These are phyloP conservation scores for Sitophilus oryzae DNA, from an alignment of 1,140 invertebrate species.

Conservation along the genomic window DNA sequence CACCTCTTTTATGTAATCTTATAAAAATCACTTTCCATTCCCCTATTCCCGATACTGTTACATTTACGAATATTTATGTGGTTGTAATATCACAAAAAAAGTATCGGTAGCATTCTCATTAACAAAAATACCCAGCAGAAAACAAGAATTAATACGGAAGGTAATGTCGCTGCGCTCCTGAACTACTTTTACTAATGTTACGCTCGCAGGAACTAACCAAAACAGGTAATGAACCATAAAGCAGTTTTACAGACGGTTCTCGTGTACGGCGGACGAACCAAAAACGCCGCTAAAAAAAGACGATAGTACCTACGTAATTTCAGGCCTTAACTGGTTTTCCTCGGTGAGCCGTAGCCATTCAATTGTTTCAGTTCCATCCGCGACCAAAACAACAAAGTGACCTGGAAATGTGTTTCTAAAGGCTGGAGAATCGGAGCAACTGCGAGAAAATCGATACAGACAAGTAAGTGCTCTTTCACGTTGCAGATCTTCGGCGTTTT, in stretches of 20 bases:
- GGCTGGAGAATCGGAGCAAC: slow-evolving; percentile 16
- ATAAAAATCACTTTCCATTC: too few species aligned
- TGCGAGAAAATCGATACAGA: slow-evolving; percentile 19
- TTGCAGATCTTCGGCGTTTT: slow-evolving; percentile 3
- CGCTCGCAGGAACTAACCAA: slow-evolving; percentile 17
- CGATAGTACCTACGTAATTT: too few species aligned
- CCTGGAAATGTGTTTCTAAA: slow-evolving; percentile 18
- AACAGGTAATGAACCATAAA: slow-evolving; percentile 16
- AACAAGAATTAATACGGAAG: too few species aligned
- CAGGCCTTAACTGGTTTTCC: neutral
- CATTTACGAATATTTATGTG: neutral
- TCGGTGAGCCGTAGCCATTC: neutral
- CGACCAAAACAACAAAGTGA: slow-evolving; percentile 7
- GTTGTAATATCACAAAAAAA: neutral
- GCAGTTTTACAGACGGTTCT: neutral
- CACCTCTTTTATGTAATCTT: too few species aligned
- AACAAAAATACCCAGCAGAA: too few species aligned
- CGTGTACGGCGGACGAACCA: neutral
- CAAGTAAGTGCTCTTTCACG: slow-evolving; percentile 17
- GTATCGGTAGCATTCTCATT: too few species aligned
- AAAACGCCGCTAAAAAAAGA: too few species aligned
- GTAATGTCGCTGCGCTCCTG: slow-evolving; percentile 13
- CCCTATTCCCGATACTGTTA: neutral
- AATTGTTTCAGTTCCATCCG: neutral
- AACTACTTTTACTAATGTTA: slow-evolving; percentile 10